These are phyloP conservation scores for Climacteris rufus DNA, from an alignment of 2,113 vertebrate species.

Conservation along the genomic window DNA sequence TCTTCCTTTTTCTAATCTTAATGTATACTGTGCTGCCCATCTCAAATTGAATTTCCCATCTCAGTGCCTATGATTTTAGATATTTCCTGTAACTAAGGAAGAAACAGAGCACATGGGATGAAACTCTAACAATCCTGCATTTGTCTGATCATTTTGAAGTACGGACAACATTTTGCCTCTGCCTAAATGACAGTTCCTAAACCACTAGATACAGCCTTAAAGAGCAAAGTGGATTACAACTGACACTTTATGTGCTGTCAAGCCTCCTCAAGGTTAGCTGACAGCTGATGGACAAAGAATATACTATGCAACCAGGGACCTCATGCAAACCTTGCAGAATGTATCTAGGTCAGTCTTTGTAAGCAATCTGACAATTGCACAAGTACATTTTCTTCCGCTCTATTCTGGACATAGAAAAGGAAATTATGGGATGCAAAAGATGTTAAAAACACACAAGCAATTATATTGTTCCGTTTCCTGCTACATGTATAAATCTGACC, in stretches of 20 bases:
- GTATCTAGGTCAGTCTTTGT: not conserved
- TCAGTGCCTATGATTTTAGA: not conserved
- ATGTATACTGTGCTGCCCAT: not conserved
- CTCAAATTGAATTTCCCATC: constrained; percentile 2
- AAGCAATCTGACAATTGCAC: not conserved
- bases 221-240: not conserved
- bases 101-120: not conserved
- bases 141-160: not conserved
- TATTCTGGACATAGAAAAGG: not conserved
- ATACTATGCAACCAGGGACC: not conserved
- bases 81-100: not conserved
- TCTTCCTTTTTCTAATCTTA: not conserved
- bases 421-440: not conserved
- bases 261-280: not conserved
- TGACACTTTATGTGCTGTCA: not conserved
- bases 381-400: not conserved
- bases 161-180: not conserved
- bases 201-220: not conserved
- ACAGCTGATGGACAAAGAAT: not conserved
- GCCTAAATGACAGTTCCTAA: not conserved
- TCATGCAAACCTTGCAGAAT: not conserved
- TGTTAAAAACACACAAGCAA: not conserved
- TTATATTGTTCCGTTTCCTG: not conserved
- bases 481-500: not conserved
- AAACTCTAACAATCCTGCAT: not conserved